phyloP scores from a whole-genome alignment of 2,797 vertebrate genomes.

The Gambelia wislizenii region DNA sequence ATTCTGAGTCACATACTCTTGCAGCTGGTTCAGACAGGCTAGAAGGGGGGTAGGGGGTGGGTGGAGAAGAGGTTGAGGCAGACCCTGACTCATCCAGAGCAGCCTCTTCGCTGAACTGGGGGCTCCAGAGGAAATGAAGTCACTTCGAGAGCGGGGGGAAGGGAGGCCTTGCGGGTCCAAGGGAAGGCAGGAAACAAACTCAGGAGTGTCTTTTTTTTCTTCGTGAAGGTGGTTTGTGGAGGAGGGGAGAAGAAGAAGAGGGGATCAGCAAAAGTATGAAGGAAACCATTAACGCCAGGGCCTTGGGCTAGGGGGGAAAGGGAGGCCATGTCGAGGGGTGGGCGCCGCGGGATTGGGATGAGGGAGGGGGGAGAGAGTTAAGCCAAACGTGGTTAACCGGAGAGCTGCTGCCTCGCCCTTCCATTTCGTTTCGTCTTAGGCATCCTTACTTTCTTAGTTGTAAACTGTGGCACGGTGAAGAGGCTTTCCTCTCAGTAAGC shows the following conservation, averaged over 20 bases:
- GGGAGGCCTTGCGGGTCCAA: background rate
- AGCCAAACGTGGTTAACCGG: background rate
- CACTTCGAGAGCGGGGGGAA: background rate
- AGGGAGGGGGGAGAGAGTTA: background rate
- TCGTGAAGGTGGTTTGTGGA: background rate
- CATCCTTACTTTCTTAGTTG: background rate
- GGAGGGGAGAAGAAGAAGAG: background rate
- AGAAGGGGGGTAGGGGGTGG: background rate
- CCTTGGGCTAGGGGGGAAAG: background rate
- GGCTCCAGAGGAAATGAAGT: conserved; percentile 20
- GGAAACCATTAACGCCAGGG: background rate
- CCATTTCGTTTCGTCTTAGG: background rate
- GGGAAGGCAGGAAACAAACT: background rate
- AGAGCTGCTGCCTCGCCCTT: background rate
- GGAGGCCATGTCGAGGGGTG: background rate
- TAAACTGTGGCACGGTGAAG: background rate
- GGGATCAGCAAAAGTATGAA: background rate
- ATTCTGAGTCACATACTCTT: conserved; percentile 53
- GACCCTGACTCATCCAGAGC: conserved; percentile 58
- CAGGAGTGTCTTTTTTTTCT: background rate
- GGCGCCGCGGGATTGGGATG: background rate
- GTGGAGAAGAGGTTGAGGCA: conserved; percentile 18
- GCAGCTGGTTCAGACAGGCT: conserved; percentile 41
- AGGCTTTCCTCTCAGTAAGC: too few relatives aligned
- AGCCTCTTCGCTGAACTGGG: background rate